Percentiles rank a stretch among this genome's conserved stretches.
Evolutionary conservation across 2,888 invertebrate species (phyloP).

Genomic region (Galeruca laticollis): DNA sequence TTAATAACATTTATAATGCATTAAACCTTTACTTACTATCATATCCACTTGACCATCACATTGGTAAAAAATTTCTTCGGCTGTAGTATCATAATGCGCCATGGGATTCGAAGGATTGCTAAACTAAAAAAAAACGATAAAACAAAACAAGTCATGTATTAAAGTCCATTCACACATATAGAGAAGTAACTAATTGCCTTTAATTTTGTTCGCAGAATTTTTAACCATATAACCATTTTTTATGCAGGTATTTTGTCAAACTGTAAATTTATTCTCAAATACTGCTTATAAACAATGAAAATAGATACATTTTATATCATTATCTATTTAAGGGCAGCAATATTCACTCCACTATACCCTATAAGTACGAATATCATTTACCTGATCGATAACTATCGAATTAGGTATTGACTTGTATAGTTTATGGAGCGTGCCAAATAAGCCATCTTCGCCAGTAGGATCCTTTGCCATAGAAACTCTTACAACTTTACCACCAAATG

Average conservation of each 20-base stretch:
- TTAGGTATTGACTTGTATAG: slow-evolving; percentile 89
- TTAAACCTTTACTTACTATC: slow-evolving; percentile 72
- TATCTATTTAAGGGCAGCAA: too few species aligned
- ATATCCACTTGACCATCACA: slow-evolving; percentile 88
- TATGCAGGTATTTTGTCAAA: too few species aligned
- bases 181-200: background rate
- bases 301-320: too few species aligned
- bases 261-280: too few species aligned
- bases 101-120: slow-evolving; percentile 94
- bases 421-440: slow-evolving; percentile 88
- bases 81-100: slow-evolving; percentile 97
- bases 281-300: too few species aligned
- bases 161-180: too few species aligned
- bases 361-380: slow-evolving; percentile 59
- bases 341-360: background rate
- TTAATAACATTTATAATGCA: too few species aligned
- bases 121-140: slow-evolving; percentile 75
- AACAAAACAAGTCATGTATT: too few species aligned
- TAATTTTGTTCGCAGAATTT: too few species aligned
- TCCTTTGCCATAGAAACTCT: slow-evolving; percentile 94
- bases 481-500: slow-evolving; percentile 95
- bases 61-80: slow-evolving; percentile 90
- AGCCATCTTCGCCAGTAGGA: slow-evolving; percentile 88
- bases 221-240: too few species aligned
- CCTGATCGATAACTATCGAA: slow-evolving; percentile 93